Conservation (phyloP, 2,113 vertebrate genomes). For the Chiloscyllium plagiosum region DNA sequence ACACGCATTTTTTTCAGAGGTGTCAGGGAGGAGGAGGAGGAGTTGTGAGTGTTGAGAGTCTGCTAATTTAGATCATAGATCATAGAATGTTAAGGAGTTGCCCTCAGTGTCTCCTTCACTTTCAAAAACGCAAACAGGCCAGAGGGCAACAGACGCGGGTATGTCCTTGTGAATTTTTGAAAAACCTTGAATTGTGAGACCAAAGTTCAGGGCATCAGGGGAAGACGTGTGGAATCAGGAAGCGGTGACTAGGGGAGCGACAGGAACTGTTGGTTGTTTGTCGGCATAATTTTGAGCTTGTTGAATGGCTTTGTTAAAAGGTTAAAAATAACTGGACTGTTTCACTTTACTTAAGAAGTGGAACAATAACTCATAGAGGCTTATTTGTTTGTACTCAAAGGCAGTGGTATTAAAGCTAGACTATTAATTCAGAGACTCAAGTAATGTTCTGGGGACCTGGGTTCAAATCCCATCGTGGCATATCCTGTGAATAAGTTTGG, state of each 20-base stretch:
- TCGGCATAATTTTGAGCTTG: neutral
- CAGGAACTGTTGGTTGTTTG: neutral
- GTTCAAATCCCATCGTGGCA: too few species aligned
- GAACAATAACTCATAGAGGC: neutral
- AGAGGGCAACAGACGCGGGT: neutral
- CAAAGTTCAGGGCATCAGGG: neutral
- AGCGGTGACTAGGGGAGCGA: neutral
- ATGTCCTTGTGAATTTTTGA: neutral
- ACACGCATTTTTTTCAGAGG: neutral
- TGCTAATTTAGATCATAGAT: neutral
- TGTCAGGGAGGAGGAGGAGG: neutral
- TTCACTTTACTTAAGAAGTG: neutral
- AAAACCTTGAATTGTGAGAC: neutral
- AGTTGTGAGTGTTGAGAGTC: neutral
- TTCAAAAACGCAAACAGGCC: neutral
- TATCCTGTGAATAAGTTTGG: too few species aligned
- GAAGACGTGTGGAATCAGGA: neutral
- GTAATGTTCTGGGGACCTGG: too few species aligned
- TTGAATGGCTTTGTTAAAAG: neutral
- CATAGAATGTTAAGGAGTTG: neutral
- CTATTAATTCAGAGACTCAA: too few species aligned
- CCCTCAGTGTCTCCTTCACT: neutral
- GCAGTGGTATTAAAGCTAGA: too few species aligned
- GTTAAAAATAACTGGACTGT: neutral
- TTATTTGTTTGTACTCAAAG: neutral